A percentile compares a stretch with the other conserved stretches of the same genome.
These are phyloP conservation scores for Argyrosomus regius DNA, from an alignment of 2,797 vertebrate genomes.

Conservation along the genomic window DNA sequence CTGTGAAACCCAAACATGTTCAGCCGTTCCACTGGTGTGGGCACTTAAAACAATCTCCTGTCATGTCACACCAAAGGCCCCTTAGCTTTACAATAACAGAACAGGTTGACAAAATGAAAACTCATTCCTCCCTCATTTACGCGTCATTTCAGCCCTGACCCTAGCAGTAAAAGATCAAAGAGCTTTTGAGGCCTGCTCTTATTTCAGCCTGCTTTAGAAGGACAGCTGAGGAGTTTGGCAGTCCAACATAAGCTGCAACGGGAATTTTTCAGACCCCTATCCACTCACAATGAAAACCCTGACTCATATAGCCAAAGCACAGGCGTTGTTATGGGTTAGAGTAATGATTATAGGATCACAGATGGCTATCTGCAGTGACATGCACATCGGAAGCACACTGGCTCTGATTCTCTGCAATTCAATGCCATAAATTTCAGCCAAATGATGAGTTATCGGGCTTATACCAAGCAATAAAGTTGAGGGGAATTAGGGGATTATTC, in stretches of 20 bases:
- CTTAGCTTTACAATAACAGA: constrained; percentile 87
- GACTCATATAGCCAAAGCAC: constrained; percentile 62
- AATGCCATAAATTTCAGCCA: constrained; percentile 42
- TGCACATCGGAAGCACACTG: constrained; percentile 49
- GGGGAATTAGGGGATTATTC: constrained; percentile 53
- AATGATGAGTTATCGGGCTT: constrained; percentile 47
- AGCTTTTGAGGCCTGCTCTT: constrained; percentile 86
- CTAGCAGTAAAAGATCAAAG: constrained; percentile 89
- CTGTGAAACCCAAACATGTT: constrained; percentile 83
- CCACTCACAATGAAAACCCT: constrained; percentile 66
- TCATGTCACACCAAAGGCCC: constrained; percentile 83
- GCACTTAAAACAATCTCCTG: constrained; percentile 87
- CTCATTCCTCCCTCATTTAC: constrained; percentile 89
- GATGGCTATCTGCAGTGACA: constrained; percentile 73
- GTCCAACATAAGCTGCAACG: constrained; percentile 75
- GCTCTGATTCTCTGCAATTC: constrained; percentile 35
- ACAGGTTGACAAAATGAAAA: constrained; percentile 88
- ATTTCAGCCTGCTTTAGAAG: constrained; percentile 83
- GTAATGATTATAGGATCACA: constrained; percentile 76
- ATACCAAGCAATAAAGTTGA: constrained; percentile 41
- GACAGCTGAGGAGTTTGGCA: constrained; percentile 86
- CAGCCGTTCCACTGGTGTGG: constrained; percentile 79
- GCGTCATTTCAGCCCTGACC: constrained; percentile 88
- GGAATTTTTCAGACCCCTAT: constrained; percentile 76
- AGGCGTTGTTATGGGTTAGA: constrained; percentile 70